Conservation (phyloP, 2,113 vertebrate genomes). For the Fregata magnificens region DNA sequence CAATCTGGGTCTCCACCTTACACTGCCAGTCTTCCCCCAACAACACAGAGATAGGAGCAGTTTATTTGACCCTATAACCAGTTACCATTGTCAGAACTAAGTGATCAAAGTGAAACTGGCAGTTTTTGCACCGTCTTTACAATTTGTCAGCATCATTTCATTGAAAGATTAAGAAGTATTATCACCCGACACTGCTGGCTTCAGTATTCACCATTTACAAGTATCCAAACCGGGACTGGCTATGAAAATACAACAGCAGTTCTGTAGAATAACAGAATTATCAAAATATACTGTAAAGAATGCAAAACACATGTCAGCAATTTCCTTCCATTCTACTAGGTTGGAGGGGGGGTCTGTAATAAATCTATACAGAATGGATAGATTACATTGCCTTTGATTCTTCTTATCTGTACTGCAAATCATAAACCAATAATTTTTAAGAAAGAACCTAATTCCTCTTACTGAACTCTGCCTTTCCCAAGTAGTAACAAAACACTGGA, state of each 20-base stretch:
- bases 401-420: neutral
- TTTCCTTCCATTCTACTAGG: neutral
- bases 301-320: neutral
- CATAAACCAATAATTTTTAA: neutral
- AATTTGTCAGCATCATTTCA: neutral
- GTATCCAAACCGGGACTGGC: neutral
- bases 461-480: neutral
- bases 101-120: neutral
- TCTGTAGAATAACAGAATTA: neutral
- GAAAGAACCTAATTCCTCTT: neutral
- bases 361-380: neutral
- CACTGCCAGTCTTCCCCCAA: neutral
- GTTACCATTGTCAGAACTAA: neutral
- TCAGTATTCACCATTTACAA: neutral
- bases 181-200: neutral
- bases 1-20: neutral
- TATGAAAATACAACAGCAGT: neutral
- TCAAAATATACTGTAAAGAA: neutral
- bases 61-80: fast-evolving
- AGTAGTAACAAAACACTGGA: neutral
- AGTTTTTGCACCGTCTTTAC: neutral
- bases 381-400: neutral
- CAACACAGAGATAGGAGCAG: fast-evolving
- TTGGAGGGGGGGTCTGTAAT: neutral
- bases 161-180: neutral